These are phyloP conservation scores for Cylas formicarius DNA, from an alignment of 1,140 invertebrate species.

Conservation along the genomic window DNA sequence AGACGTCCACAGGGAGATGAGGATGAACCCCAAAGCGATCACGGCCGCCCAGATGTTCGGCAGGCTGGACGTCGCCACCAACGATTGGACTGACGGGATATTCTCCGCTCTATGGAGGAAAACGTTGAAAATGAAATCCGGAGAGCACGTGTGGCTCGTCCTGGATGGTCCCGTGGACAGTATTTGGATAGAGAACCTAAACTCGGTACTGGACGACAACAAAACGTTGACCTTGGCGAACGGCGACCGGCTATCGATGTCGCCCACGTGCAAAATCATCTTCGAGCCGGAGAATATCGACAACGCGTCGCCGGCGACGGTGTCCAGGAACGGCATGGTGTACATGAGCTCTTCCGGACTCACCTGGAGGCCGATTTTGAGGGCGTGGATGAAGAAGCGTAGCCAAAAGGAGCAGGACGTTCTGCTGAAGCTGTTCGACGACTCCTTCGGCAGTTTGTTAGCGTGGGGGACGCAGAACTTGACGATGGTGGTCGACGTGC, in stretches of 20 bases:
- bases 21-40: constrained; percentile 98
- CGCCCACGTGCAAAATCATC: constrained; percentile 87
- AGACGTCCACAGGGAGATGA: constrained; percentile 83
- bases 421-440: constrained; percentile 70
- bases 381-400: constrained; percentile 76
- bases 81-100: constrained; percentile 97
- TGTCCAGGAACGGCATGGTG: constrained; percentile 91
- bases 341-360: constrained; percentile 96
- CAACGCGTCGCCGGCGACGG: constrained; percentile 92
- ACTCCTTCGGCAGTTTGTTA: constrained; percentile 69
- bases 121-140: constrained; percentile 76
- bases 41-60: constrained; percentile 98
- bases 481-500: constrained; percentile 72
- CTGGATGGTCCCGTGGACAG: constrained; percentile 93
- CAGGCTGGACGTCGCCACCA: constrained; percentile 88
- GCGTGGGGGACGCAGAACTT: constrained; percentile 81
- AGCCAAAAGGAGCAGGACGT: constrained; percentile 64
- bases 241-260: constrained; percentile 88
- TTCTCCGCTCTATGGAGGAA: constrained; percentile 95
- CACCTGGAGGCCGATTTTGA: constrained; percentile 77
- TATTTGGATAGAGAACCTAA: constrained; percentile 96
- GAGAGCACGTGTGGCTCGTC: constrained; percentile 83
- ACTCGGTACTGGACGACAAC: constrained; percentile 93
- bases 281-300: constrained; percentile 97
- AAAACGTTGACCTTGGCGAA: constrained; percentile 90